Conservation (phyloP, 2,888 invertebrate species). For the Campaea margaritaria region DNA sequence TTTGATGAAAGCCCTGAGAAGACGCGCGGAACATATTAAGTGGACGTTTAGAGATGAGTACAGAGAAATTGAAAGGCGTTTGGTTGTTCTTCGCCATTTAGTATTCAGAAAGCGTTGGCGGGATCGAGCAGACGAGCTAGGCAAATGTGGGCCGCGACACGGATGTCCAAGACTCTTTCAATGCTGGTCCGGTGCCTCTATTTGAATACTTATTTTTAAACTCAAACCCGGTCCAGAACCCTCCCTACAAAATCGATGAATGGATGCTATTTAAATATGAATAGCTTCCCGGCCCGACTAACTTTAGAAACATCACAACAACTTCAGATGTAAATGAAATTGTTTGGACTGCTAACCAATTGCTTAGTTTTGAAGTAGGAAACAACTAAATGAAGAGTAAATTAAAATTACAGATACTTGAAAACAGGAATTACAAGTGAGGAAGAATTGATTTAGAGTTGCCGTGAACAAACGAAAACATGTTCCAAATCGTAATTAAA, state of each 20-base stretch:
- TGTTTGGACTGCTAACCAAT: constrained; percentile 12
- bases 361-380: constrained; percentile 9
- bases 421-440: constrained; percentile 17
- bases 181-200: constrained; percentile 45
- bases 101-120: constrained; percentile 75
- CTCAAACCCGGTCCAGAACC: constrained; percentile 33
- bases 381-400: constrained; percentile 25
- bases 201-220: constrained; percentile 49
- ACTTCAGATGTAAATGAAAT: constrained; percentile 21
- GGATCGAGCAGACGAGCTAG: constrained; percentile 61
- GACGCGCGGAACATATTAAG: constrained; percentile 57
- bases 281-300: constrained; percentile 24
- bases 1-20: constrained; percentile 51
- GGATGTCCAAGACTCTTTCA: constrained; percentile 64
- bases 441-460: no score
- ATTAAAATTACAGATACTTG: constrained; percentile 24
- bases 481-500: no score
- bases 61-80: constrained; percentile 71
- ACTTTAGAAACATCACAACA: constrained; percentile 27
- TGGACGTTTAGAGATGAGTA: constrained; percentile 54
- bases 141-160: constrained; percentile 75
- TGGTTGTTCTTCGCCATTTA: constrained; percentile 61
- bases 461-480: no score
- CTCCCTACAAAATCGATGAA: constrained; percentile 27
- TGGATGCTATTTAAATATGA: constrained; percentile 36